Evolutionary conservation across 2,888 invertebrate genomes (phyloP).

Genomic region (Stenodera caucasica): DNA sequence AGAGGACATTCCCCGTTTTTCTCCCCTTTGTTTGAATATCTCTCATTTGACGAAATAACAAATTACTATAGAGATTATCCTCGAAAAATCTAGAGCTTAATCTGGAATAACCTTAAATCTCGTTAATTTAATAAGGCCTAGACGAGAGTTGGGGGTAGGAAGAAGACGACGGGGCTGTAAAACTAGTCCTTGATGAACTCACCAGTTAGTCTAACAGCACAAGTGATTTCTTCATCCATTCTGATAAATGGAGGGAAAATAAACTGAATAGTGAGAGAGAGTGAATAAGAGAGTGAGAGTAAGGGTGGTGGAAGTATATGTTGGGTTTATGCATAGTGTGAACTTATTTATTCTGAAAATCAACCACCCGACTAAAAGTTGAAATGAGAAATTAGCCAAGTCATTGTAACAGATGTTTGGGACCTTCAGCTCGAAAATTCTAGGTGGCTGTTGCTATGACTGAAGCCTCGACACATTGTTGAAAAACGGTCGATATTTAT

Average conservation of each 20-base stretch:
- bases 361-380: constrained; percentile 40
- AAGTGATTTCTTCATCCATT: constrained; percentile 21
- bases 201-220: constrained; percentile 3
- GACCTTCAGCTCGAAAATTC: constrained; percentile 23
- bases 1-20: constrained; percentile 8
- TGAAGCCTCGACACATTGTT: constrained; percentile 8
- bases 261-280: not conserved
- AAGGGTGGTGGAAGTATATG: constrained; percentile 3
- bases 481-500: constrained; percentile 5
- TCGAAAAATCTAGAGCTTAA: not conserved
- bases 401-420: constrained; percentile 48
- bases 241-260: constrained; percentile 18
- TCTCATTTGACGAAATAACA: not conserved
- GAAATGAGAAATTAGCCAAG: constrained; percentile 50
- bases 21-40: not conserved
- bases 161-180: not conserved
- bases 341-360: constrained; percentile 48
- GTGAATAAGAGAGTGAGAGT: not conserved
- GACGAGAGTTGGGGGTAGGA: not conserved
- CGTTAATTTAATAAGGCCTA: constrained; percentile 24
- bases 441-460: not conserved
- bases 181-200: constrained; percentile 13
- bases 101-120: constrained; percentile 9
- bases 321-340: constrained; percentile 34
- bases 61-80: constrained; percentile 8